These are phyloP conservation scores for Drosophila miranda DNA, from an alignment of 1,140 invertebrate genomes.

Conservation along the genomic window DNA sequence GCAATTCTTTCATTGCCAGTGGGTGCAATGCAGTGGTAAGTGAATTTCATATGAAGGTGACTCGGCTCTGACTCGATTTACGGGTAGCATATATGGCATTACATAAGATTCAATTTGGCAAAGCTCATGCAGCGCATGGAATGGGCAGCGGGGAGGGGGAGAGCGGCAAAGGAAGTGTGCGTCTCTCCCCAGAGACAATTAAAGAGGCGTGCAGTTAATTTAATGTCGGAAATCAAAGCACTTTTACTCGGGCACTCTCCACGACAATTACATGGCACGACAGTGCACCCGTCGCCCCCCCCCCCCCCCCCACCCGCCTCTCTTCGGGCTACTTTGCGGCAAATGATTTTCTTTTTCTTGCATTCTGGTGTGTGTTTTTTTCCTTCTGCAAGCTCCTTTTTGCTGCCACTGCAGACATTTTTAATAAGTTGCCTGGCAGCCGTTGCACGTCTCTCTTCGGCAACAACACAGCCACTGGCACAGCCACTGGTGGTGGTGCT, in stretches of 20 bases:
- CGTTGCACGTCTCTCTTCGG: slow-evolving; percentile 66
- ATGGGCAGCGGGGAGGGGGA: too few species aligned
- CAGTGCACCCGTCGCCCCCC: slow-evolving; percentile 38
- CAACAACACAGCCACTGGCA: slow-evolving; percentile 55
- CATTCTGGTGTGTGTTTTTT: slow-evolving; percentile 6
- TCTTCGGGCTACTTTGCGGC: slow-evolving; percentile 56
- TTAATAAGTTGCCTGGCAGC: slow-evolving; percentile 79
- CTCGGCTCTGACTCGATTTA: slow-evolving; percentile 21
- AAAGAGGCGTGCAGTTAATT: slow-evolving; percentile 61
- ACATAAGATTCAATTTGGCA: slow-evolving; percentile 48
- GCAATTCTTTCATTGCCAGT: slow-evolving; percentile 42
- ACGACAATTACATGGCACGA: slow-evolving; percentile 47
- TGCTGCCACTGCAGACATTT: slow-evolving; percentile 71
- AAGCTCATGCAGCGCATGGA: slow-evolving; percentile 17
- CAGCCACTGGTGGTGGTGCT: slow-evolving; percentile 4
- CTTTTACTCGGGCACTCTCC: slow-evolving; percentile 51
- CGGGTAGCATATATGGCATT: slow-evolving; percentile 22
- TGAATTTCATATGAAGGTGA: slow-evolving; percentile 58
- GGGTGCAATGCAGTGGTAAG: slow-evolving; percentile 37
- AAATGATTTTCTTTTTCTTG: slow-evolving; percentile 64
- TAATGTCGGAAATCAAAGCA: slow-evolving; percentile 74
- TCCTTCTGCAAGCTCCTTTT: slow-evolving; percentile 31
- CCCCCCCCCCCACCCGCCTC: neutral
- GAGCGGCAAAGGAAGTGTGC: neutral
- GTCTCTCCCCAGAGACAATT: slow-evolving; percentile 41